Evolutionary conservation across 2,797 vertebrate genomes (phyloP), one percentile per base, ranked within the genome.

Genomic region (Spheniscus humboldti): DNA sequence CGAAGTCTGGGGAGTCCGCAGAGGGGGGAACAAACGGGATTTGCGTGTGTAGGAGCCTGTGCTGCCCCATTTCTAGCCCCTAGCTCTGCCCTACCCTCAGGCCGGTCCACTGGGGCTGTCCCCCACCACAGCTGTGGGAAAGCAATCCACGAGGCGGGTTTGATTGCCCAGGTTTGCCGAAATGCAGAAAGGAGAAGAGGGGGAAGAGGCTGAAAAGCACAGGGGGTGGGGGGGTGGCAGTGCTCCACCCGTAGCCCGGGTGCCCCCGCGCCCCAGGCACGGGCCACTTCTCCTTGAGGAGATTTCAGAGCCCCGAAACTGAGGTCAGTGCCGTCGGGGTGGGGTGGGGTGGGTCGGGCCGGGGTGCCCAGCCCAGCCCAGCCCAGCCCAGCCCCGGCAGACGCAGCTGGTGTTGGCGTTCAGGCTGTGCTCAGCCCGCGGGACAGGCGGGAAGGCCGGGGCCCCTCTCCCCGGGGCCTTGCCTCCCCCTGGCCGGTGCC

Each of bases 351-450:
- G 53, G n/a, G n/a, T 27, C 6, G 4, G 60, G 64, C 9, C 5
- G 0, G 12, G 9, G 17, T 6, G 37, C 47, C 37, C 37, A 57
- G 35, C 35, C 35, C 35, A 35, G 35, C 35, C 35, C 35, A 35
- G 66, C 37, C 47, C 80, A 25, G 56, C n/a, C 47, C 80, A 22
- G 62, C n/a, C 17, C 28, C 0, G 0, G 24, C 35, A 43, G 48
- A 7, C 10, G 6, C 48, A 35, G 55, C 12, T 0, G 3, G 15
- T 5, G 25, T 13, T 18, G 20, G 60, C 3, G 0, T 16, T 35
- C 18, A 23, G 39, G 63, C 52, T 16, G 35, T 0, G 9, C 30
- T 39, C 16, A 4, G 60, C 16, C 1, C 0, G 1, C 0, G 0
- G 30, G 23, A 18, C 6, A 3, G 18, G 19, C 0, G 0, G 48